Evolutionary conservation across 2,797 vertebrate genomes (phyloP), one percentile per base, ranked within the genome.

Genomic region (Sebastes paucispinis): DNA sequence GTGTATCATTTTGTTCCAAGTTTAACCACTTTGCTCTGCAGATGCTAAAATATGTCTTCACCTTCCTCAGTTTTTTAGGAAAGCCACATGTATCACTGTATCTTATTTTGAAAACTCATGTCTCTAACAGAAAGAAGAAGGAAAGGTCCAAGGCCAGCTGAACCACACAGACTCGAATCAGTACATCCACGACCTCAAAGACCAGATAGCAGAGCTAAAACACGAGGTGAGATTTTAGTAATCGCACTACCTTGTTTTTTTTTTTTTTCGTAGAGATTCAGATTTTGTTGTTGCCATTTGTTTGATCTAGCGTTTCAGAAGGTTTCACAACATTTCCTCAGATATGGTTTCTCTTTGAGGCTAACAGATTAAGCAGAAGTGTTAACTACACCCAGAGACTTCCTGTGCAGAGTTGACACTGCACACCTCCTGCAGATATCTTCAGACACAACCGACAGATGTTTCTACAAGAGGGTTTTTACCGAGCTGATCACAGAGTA

Each of bases 151-250:
- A 91, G 98, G 98, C 43, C 98, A 99, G 79, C 97, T 99, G 86
- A 98, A 98, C 95, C 97, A 96, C 95, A 98, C 96, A 3, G 98
- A 99, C 93, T 98, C 97, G 36, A 98, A 95, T 92, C 98, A 99
- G 95, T 98, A 98, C 91, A 98, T 99, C 91, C 94, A 95, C 57
- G 98, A 99, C 89, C 96, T 99, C 90, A 97, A 98, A 95, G 98
- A 99, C 94, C 97, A 99, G 94, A 99, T 99, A 93, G 91, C 92
- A 27, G 98, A 99, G 90, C 95, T 99, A 36, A 96, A 97, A 90
- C 96, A 99, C 59, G 98, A 99, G 97, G 98, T 99, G 95, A 96
- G 96, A 50, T n/a, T 36, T 14, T 7, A 4, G 25, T 24, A 3
- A 34, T 79, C 60, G 1, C 39, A 1, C 13, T 9, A 4, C 3